These are phyloP conservation scores for Cynoglossus semilaevis DNA, from an alignment of 2,113 vertebrate genomes.

Conservation along the genomic window DNA sequence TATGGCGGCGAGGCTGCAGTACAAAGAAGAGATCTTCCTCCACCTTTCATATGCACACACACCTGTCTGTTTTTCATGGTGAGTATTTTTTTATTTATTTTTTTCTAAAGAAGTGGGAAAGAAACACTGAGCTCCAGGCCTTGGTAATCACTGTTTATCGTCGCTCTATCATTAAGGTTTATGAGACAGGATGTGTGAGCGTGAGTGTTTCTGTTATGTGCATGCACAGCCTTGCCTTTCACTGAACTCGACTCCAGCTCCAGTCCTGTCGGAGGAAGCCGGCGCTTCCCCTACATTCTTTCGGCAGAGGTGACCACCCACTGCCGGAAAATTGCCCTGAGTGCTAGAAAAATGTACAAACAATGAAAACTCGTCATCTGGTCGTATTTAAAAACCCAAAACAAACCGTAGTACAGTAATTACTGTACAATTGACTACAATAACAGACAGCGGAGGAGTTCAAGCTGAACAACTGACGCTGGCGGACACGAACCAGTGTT, in stretches of 20 bases:
- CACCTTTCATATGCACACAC: constrained; percentile 51
- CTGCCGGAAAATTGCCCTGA: constrained; percentile 57
- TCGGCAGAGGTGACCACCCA: constrained; percentile 58
- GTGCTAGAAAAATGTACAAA: constrained; percentile 52
- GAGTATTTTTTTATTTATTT: too few species aligned
- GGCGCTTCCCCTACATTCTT: constrained; percentile 63
- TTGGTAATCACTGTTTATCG: constrained; percentile 66
- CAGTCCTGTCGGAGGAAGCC: constrained; percentile 58
- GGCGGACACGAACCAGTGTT: not conserved
- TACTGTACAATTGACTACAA: constrained; percentile 52
- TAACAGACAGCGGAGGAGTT: constrained; percentile 43
- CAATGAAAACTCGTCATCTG: constrained; percentile 67
- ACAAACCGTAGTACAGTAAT: constrained; percentile 66
- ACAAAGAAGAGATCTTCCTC: not conserved
- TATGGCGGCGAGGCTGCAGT: not conserved
- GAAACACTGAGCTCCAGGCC: constrained; percentile 29
- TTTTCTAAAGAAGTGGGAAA: constrained; percentile 22
- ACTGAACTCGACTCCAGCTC: constrained; percentile 45
- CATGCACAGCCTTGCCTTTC: constrained; percentile 60
- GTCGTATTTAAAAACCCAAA: constrained; percentile 58
- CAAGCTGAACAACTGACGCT: constrained; percentile 37
- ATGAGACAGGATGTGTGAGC: constrained; percentile 69
- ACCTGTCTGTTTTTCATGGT: constrained; percentile 53
- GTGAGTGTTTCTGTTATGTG: constrained; percentile 57
- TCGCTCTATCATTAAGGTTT: constrained; percentile 72